Base-by-base conservation (phyloP, 2,113 vertebrate genomes). In the Forbesichthys papilliferus region DNA sequence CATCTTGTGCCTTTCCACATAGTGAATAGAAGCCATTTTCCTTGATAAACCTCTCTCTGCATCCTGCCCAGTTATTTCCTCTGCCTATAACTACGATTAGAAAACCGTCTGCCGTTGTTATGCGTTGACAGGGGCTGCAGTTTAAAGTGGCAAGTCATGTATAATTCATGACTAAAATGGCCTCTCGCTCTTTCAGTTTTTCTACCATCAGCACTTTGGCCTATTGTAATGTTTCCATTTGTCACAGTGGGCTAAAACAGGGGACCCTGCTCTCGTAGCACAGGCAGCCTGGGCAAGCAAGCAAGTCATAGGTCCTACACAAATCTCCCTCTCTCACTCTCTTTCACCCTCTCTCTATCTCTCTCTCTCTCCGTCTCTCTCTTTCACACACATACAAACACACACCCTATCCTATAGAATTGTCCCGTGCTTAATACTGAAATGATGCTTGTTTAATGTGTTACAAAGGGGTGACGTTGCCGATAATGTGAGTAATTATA, bases 181-280 rank as follows among this genome's bases (percentile, higher is more conserved):
- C 86, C 74, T 78, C 84, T 76, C 69, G 64, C 79, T 82, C 68
- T 69, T 52, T 80, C 81, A 84, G 58, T 82, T 90, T 91, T 84
- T 90, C 83, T 82, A 85, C 84, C 88, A 88, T 92, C 92, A 92
- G 92, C 91, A 90, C 80, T 92, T 90, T 91, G 73, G 48, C 57
- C 62, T 46, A 61, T 86, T 82, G 83, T 79, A 82, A 87, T 84
- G 86, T 82, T 82, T 82, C 82, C 66, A 64, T 78, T 68, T 64
- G 84, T 88, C 79, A 65, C 70, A 57, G 76, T 59, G 69, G 74
- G 79, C 75, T 74, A 74, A 80, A 79, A 80, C 59, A 68, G 75
- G 65, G 74, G 77, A 66, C 68, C 69, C 34, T 14, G 57, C 66
- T 78, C 72, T 83, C 71, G 67, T 74, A 62, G 70, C 59, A 0